A percentile compares a stretch with the other conserved stretches of the same genome.
phyloP scores from a whole-genome alignment of 2,797 vertebrate species.

The Cuniculus paca region DNA sequence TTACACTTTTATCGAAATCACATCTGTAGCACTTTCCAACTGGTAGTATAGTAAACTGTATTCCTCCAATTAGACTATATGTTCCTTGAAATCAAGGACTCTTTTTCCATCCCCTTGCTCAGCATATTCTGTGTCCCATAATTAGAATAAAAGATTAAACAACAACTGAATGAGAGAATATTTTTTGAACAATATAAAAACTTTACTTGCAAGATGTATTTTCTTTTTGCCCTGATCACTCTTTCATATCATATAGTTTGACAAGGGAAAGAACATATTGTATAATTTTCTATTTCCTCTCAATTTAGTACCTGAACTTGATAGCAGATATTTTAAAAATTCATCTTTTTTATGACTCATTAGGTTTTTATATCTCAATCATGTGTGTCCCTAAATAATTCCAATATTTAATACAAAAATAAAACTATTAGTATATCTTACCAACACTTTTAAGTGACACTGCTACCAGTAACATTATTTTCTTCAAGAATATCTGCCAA shows the following conservation, averaged over 20 bases:
- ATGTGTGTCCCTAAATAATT: neutral
- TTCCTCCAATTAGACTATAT: neutral
- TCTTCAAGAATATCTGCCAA: neutral
- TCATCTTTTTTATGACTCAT: neutral
- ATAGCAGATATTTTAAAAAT: neutral
- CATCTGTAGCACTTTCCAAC: neutral
- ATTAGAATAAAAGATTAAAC: neutral
- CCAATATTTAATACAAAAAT: slow-evolving; percentile 51
- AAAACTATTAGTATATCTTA: neutral
- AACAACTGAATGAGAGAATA: neutral
- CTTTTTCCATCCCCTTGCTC: neutral
- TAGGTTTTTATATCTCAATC: neutral
- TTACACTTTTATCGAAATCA: neutral
- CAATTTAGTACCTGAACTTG: neutral
- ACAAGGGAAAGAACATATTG: neutral
- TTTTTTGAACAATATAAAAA: neutral
- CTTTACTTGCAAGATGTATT: neutral
- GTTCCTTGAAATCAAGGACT: neutral
- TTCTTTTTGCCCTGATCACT: neutral
- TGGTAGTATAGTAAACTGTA: neutral
- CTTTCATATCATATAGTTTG: neutral
- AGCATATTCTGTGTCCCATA: neutral
- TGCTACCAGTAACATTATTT: neutral
- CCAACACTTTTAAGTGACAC: neutral
- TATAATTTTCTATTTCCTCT: neutral